Evolutionary conservation across 2,113 vertebrate genomes (phyloP), one percentile per base, ranked within the genome.

Genomic region (Pycnonotus jocosus): DNA sequence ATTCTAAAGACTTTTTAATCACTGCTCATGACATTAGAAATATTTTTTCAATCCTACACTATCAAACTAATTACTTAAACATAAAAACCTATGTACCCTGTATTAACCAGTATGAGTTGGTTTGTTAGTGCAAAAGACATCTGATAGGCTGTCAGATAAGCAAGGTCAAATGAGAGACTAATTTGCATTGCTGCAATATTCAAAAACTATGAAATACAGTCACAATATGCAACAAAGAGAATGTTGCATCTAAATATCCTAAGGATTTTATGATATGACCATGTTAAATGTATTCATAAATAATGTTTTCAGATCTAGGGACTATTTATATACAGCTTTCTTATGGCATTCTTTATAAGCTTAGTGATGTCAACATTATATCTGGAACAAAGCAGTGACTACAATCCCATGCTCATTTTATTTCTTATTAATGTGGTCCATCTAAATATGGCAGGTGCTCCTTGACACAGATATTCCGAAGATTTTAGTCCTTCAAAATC

Each of bases 1-100:
- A 95, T 90, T 66, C 60, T 83, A 73, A 94, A 88, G 60, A 48
- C 45, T 83, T 97, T 96, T 87, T 74, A 96, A 97, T 93, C 73
- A 92, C 73, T 90, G 25, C 38, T 12, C 47, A 57, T 88, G 81
- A 93, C 68, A 93, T 92, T 73, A 95, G 76, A 95, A 96, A 96
- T 93, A 95, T 76, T 94, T 90, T 86, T 95, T 89, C 82, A 96
- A 13, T 88, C n/a, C 31, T 92, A 40, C 10, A 2, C 16, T 89
- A 77, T 84, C n/a, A 87, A 90, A 79, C 35, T 61, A 65, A 96
- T 81, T 73, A 24, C 57, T 96, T 93, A 90, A 95, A 96, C 48
- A 70, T n/a, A 28, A 95, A 97, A 95, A 81, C 84, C 64, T 87
- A 33, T 82, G 70, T 71, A 48, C 10, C n/a, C 31, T 93, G 23